Base-by-base conservation (phyloP, 2,797 vertebrate genomes). In the Sitta carolinensis region DNA sequence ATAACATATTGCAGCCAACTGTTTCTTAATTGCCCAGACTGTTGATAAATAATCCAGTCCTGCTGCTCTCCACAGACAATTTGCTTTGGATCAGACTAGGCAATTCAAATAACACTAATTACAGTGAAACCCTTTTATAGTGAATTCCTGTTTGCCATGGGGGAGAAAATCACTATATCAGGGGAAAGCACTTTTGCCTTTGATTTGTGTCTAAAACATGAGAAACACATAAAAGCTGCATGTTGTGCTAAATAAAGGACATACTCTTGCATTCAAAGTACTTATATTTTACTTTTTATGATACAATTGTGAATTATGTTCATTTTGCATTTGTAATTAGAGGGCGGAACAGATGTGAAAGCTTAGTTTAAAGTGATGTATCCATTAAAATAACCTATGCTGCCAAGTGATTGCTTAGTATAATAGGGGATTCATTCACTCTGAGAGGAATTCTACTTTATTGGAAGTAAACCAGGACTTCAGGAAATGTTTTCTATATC, bases 11-110 rank as follows among this genome's bases (percentile, higher is more conserved):
- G 98, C 98, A 98, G 98, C 98, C 98, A 98, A 98, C 98, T 98
- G 98, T 98, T 98, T 98, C 98, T 98, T 98, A 99, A 99, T 98
- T 98, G 98, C 98, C 98, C 98, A 98, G 98, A 98, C 98, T 98
- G 98, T 98, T 99, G 98, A 98, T 98, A 98, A 98, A 98, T 98
- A 98, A 98, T 98, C 98, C 98, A 98, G 98, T 98, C 98, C 98
- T 98, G 98, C 98, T 97, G 98, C 98, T 98, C 98, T 98, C 96
- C 98, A 98, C 98, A 97, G 98, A 99, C 98, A 98, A 98, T 98
- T 98, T 98, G 98, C 98, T 98, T 98, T 98, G 98, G 98, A 98
- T 98, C 98, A 98, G 98, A 98, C 98, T 98, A 98, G 98, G 98
- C 98, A 98, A 98, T 98, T 97, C 97, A 98, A 98, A 99, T 98